Evolutionary conservation across 2,797 vertebrate genomes (phyloP).

Genomic region (Enoplosus armatus): DNA sequence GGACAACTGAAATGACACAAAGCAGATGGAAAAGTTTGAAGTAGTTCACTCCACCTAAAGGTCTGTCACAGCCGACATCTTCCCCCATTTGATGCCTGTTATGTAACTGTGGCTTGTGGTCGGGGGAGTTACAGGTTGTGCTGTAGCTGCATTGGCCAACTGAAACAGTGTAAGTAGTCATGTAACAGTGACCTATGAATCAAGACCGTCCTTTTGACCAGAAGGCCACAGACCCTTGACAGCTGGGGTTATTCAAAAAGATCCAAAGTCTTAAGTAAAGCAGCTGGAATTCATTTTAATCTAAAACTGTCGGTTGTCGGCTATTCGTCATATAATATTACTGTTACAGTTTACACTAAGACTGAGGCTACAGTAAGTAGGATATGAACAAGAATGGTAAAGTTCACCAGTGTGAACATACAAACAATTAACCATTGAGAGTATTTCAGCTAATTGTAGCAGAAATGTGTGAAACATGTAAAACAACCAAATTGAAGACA

Average conservation of each 20-base stretch:
- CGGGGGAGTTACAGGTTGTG: conserved; percentile 50
- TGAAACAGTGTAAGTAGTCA: conserved; percentile 36
- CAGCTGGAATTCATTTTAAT: not conserved
- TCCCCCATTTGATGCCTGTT: conserved; percentile 39
- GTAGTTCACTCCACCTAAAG: conserved; percentile 28
- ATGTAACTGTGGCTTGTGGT: conserved; percentile 59
- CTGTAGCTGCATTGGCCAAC: conserved; percentile 50
- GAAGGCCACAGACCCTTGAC: conserved; percentile 33
- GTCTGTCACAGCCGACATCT: conserved; percentile 30
- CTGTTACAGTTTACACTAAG: not conserved
- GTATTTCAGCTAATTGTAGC: not conserved
- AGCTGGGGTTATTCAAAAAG: not conserved
- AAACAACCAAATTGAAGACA: not conserved
- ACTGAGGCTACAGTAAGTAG: not conserved
- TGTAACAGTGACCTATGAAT: conserved; percentile 55
- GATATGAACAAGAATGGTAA: not conserved
- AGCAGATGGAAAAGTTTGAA: conserved; percentile 35
- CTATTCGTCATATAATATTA: not conserved
- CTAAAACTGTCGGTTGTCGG: not conserved
- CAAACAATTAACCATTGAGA: not conserved
- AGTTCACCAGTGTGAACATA: not conserved
- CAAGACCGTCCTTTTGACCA: conserved; percentile 20
- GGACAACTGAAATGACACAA: conserved; percentile 19
- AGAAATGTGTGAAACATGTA: not conserved
- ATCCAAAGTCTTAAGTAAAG: not conserved